phyloP scores from a whole-genome alignment of 2,888 invertebrate species.

The Meteorus colon region DNA sequence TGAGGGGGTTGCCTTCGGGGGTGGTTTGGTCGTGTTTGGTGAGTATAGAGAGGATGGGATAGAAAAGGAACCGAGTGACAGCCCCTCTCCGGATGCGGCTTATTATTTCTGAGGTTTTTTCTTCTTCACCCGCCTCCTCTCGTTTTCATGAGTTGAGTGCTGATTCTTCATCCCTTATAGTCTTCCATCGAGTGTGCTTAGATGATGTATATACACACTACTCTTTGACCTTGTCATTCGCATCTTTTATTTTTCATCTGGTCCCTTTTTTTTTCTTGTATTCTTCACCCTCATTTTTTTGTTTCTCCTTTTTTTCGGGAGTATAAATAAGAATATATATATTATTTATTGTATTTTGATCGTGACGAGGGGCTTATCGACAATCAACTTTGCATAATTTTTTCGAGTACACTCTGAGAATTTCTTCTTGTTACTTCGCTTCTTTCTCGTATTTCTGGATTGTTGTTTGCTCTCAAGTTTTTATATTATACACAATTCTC shows the following conservation, averaged over 20 bases:
- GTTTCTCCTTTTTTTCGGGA: too few species aligned
- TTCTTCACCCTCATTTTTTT: neutral
- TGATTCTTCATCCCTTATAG: slow-evolving; percentile 30
- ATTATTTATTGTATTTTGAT: neutral
- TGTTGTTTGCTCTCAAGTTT: neutral
- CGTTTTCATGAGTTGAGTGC: neutral
- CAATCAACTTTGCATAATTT: slow-evolving; percentile 50
- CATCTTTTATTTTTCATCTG: neutral
- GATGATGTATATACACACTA: slow-evolving; percentile 17
- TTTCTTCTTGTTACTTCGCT: neutral
- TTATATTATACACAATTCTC: neutral
- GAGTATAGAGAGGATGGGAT: neutral
- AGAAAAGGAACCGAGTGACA: slow-evolving; percentile 15
- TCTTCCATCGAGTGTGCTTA: slow-evolving; percentile 21
- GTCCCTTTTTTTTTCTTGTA: neutral
- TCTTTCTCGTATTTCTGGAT: neutral
- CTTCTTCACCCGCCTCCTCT: slow-evolving; percentile 28
- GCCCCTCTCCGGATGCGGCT: slow-evolving; percentile 57
- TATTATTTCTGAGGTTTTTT: slow-evolving; percentile 66
- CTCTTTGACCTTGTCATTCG: slow-evolving; percentile 40
- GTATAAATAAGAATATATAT: neutral
- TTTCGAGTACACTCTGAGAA: slow-evolving; percentile 24
- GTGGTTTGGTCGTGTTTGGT: neutral
- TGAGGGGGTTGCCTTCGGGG: neutral
- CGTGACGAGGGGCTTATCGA: slow-evolving; percentile 32